Evolutionary conservation across 2,888 invertebrate genomes (phyloP).

Genomic region (Agrochola litura): DNA sequence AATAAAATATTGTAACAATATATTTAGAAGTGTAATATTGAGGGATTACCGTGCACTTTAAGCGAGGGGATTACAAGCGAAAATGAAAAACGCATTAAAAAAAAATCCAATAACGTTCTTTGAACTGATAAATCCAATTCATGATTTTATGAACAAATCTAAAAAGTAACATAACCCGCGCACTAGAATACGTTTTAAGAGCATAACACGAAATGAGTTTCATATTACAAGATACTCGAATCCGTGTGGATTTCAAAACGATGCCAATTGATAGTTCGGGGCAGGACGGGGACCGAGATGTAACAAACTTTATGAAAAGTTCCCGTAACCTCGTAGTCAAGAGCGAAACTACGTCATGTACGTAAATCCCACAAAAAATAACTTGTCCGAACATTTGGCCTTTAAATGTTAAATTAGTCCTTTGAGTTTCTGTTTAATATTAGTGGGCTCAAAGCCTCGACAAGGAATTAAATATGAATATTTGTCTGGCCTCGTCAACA

Average conservation of each 20-base stretch:
- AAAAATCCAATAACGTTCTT: constrained; percentile 35
- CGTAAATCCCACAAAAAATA: constrained; percentile 41
- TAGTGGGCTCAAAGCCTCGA: constrained; percentile 80
- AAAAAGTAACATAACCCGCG: constrained; percentile 38
- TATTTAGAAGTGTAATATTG: constrained; percentile 49
- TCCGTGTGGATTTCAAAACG: constrained; percentile 68
- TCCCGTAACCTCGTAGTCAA: constrained; percentile 45
- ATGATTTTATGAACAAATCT: constrained; percentile 23
- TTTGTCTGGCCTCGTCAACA: constrained; percentile 83
- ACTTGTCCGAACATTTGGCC: constrained; percentile 43
- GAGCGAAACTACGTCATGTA: constrained; percentile 25
- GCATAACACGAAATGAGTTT: constrained; percentile 60
- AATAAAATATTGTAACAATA: constrained; percentile 43
- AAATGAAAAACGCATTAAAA: constrained; percentile 47
- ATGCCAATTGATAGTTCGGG: constrained; percentile 70
- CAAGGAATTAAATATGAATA: constrained; percentile 89
- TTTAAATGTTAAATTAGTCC: constrained; percentile 72
- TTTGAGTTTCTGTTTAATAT: constrained; percentile 80
- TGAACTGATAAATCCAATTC: constrained; percentile 33
- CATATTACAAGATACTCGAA: constrained; percentile 57
- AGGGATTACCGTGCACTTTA: constrained; percentile 61
- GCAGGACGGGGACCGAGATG: constrained; percentile 32
- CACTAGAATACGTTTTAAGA: constrained; percentile 44
- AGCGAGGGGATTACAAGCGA: constrained; percentile 37
- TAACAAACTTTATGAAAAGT: constrained; percentile 63